Evolutionary conservation across 2,113 vertebrate species (phyloP), one percentile per base, ranked within the genome.

Genomic region (Proteles cristata): DNA sequence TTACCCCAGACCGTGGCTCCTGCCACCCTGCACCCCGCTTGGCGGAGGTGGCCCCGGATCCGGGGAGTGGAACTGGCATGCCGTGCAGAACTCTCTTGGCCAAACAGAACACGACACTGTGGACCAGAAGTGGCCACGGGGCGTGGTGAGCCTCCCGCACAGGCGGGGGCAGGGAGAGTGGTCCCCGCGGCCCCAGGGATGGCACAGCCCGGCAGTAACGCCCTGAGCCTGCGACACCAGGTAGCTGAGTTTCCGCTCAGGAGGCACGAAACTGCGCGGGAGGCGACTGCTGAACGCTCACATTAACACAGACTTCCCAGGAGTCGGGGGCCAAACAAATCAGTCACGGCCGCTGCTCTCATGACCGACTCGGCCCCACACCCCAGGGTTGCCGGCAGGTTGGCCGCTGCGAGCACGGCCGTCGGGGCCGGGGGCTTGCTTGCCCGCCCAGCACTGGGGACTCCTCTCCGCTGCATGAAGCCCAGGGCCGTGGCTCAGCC

Each of bases 151-250:
- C 19, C 19, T 35, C 4, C n/a, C 69, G 10, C 68, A 11, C 19
- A 0, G 68, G 68, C 4, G 19, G 28, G n/a, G n/a, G 69, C n/a
- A 19, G 4, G n/a, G n/a, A 39, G 69, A 11, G n/a, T 9, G 19
- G n/a, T 21, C 69, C 35, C 69, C 10, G 8, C n/a, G 1, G 69
- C 19, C 19, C 0, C 12, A 71, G 19, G 21, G 69, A 71, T 4
- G 0, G 17, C 8, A 8, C 4, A 1, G n/a, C 19, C 69, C 0
- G 69, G 69, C n/a, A 17, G 10, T 2, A 12, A 25, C 0, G 31
- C 35, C 35, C 21, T 1, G 11, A 25, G 21, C 35, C 71, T 73
- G 5, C 21, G 21, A 3, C 2, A 0, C 35, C 21, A 7, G 2
- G 11, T 19, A 39, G 69, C 35, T 25, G 10, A 21, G 35, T 14